Base-by-base conservation (phyloP, 2,888 invertebrate genomes). In the Athetis lepigone region DNA sequence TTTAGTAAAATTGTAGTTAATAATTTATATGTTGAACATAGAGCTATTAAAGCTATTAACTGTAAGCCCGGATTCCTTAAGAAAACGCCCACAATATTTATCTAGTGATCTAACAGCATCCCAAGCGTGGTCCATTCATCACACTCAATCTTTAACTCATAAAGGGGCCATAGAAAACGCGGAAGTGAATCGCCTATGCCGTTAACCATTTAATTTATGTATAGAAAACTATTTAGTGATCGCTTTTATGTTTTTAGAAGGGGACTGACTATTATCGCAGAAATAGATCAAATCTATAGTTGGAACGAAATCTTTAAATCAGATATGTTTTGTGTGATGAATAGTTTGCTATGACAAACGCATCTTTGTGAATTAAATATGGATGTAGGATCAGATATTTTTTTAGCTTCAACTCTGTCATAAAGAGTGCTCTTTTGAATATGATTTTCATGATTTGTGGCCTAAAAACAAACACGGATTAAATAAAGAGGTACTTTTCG, bases 61-160 rank as follows among this genome's bases (percentile, higher is more conserved):
- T 84, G 85, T 86, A 86, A 88, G 85, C 87, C 86, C 86, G 85
- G 85, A 92, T 91, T 89, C 90, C 84, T 71, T 68, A 66, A 62
- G 70, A 79, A 61, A 45, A 77, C 75, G 74, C 83, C 88, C 88
- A 87, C 89, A 85, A 88, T 88, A 92, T 92, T 90, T 92, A 94
- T 93, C 91, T 84, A 81, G 79, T 82, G 92, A 92, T 94, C 94
- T 93, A 93, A 93, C 90, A 86, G 79, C 83, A 84, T 84, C 86
- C 87, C 86, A 84, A 82, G 85, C 75, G 80, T 67, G 60, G 62
- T 60, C 88, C 90, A 93, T 94, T 93, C 93, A 92, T 92, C 91
- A 90, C 64, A 85, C 81, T 81, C 86, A 82, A 88, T 91, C 86
- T 87, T 79, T 84, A 81, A 71, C 85, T 88, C 85, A 86, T 88